phyloP scores from a whole-genome alignment of 1,140 invertebrate species.

The Liolophura sinensis region DNA sequence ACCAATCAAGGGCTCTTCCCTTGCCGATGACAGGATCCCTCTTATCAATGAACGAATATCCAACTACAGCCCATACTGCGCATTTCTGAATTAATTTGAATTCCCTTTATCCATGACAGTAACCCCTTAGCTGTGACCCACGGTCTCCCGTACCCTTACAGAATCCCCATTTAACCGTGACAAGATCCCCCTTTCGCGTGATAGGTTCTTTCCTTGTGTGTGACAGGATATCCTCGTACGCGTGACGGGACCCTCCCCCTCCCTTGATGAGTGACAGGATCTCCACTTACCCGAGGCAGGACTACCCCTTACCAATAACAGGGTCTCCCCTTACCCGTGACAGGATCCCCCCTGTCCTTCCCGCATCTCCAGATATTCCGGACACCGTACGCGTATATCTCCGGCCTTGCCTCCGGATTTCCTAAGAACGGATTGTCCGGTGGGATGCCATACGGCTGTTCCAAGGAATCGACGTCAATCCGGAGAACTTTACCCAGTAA shows the following conservation, averaged over 20 bases:
- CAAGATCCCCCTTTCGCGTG: too few species aligned
- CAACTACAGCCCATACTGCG: too few species aligned
- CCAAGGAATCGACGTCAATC: slow-evolving; percentile 41
- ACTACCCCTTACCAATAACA: neutral
- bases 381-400: slow-evolving; percentile 52
- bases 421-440: slow-evolving; percentile 41
- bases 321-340: slow-evolving; percentile 26
- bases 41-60: too few species aligned
- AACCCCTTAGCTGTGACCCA: too few species aligned
- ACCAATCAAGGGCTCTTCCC: too few species aligned
- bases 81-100: too few species aligned
- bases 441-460: slow-evolving; percentile 32
- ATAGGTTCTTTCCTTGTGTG: neutral
- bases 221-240: neutral
- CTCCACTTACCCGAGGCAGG: neutral
- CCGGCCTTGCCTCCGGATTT: slow-evolving; percentile 25
- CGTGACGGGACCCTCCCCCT: neutral
- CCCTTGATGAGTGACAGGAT: neutral
- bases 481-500: slow-evolving; percentile 50
- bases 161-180: too few species aligned
- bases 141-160: too few species aligned
- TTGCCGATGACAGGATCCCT: too few species aligned
- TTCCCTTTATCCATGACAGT: too few species aligned
- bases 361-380: slow-evolving; percentile 55
- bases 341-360: slow-evolving; percentile 36